Conservation (phyloP, 2,888 invertebrate genomes). For the Trileptium ribeirensis region DNA sequence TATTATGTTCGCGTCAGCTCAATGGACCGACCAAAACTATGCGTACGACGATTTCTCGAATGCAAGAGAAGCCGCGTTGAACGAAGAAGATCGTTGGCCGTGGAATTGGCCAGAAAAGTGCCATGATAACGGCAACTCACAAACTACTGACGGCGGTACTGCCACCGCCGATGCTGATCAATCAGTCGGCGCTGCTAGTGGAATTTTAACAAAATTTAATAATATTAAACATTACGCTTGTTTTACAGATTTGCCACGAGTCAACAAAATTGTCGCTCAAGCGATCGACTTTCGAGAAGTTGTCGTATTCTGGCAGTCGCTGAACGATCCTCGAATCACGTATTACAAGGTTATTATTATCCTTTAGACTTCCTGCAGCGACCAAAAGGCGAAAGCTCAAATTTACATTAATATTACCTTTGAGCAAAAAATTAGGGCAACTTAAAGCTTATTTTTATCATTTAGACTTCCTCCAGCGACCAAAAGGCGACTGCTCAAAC, state of each 20-base stretch:
- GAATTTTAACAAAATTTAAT: neutral
- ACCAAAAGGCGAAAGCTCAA: too few relatives aligned
- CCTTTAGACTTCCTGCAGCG: too few relatives aligned
- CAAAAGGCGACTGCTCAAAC: too few relatives aligned
- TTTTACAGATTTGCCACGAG: constrained; percentile 12
- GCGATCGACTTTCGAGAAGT: neutral
- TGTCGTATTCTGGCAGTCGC: constrained; percentile 3
- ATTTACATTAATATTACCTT: too few relatives aligned
- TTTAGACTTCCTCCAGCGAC: too few relatives aligned
- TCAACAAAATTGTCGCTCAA: neutral
- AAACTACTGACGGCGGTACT: neutral
- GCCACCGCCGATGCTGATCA: neutral
- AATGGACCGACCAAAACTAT: neutral
- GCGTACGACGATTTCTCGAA: neutral
- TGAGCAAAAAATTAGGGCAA: too few relatives aligned
- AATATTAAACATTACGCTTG: neutral
- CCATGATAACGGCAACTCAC: neutral
- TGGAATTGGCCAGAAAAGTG: neutral
- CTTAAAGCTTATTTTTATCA: too few relatives aligned
- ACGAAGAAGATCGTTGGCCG: neutral
- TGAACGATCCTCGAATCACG: neutral
- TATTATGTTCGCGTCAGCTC: neutral
- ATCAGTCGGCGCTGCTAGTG: neutral
- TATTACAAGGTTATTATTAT: neutral
- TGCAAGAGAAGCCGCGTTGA: too few relatives aligned